Evolutionary conservation across 2,888 invertebrate genomes (phyloP).

Genomic region (Blomia tropicalis): DNA sequence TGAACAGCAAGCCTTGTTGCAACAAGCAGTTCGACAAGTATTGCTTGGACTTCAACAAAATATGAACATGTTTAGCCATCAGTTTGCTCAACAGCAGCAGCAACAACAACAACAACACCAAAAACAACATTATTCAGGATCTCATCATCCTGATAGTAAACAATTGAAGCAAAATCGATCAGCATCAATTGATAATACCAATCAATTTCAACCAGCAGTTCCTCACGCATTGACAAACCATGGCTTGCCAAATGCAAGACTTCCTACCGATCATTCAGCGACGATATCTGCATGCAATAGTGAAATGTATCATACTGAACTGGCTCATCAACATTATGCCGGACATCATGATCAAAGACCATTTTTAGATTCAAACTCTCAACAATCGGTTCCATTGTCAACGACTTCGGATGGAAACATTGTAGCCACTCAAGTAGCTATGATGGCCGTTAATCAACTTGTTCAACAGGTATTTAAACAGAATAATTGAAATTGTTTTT

Average conservation of each 20-base stretch:
- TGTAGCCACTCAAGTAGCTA: not conserved
- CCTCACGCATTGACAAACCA: not conserved
- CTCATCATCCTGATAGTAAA: no score
- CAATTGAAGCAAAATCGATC: not conserved
- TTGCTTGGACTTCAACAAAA: slow-evolving; percentile 5
- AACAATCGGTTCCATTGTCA: not conserved
- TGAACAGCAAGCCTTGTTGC: slow-evolving; percentile 11
- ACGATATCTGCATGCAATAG: slow-evolving; percentile 3
- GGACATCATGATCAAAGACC: not conserved
- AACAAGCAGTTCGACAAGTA: slow-evolving; percentile 1
- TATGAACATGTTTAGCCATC: slow-evolving; percentile 4
- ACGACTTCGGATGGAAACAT: not conserved
- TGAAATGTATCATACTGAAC: not conserved
- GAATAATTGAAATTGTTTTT: not conserved
- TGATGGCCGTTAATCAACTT: not conserved
- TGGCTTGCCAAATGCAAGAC: not conserved
- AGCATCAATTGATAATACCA: slow-evolving; percentile 2
- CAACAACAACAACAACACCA: not conserved
- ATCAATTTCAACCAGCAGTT: not conserved
- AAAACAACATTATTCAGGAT: not conserved
- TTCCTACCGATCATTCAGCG: not conserved
- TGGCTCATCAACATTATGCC: not conserved
- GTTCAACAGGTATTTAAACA: not conserved
- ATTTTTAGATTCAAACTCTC: not conserved
- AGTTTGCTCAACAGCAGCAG: not conserved